These are phyloP conservation scores for Agelastica alni DNA, from an alignment of 2,888 invertebrate species.

Conservation along the genomic window DNA sequence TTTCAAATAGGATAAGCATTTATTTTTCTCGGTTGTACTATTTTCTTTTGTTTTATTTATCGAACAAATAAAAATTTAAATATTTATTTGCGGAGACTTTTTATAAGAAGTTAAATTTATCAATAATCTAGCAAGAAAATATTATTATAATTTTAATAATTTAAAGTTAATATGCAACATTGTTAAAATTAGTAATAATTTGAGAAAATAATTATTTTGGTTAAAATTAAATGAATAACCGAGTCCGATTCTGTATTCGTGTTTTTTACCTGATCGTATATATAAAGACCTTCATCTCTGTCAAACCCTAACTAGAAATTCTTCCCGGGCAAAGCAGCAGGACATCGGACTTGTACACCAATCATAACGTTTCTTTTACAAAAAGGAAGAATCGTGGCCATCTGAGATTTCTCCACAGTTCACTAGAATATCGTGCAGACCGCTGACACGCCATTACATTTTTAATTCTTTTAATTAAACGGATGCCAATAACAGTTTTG, in stretches of 20 bases:
- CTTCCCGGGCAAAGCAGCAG: constrained; percentile 41
- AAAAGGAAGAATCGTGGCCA: constrained; percentile 33
- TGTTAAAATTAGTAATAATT: too few species aligned
- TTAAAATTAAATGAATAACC: too few species aligned
- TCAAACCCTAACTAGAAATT: constrained; percentile 43
- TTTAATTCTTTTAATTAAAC: constrained; percentile 26
- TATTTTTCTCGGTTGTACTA: too few species aligned
- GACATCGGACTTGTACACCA: constrained; percentile 44
- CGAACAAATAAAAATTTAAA: too few species aligned
- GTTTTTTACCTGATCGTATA: constrained; percentile 36
- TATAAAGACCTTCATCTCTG: constrained; percentile 46
- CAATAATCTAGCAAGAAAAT: too few species aligned
- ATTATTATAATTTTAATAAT: too few species aligned
- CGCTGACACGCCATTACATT: constrained; percentile 35
- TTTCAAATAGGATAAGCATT: too few species aligned
- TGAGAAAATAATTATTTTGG: too few species aligned
- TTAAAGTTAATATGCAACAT: too few species aligned
- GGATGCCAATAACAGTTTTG: constrained; percentile 28
- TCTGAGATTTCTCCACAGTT: constrained; percentile 36
- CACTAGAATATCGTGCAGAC: constrained; percentile 33
- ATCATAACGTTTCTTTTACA: constrained; percentile 38
- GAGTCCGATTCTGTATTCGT: constrained; percentile 28
- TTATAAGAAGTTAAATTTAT: too few species aligned
- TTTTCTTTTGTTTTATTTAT: too few species aligned
- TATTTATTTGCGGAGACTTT: too few species aligned